Evolutionary conservation across 2,888 invertebrate genomes (phyloP), one percentile per base, ranked within the genome.

Genomic region (Drosophila nigricruria): DNA sequence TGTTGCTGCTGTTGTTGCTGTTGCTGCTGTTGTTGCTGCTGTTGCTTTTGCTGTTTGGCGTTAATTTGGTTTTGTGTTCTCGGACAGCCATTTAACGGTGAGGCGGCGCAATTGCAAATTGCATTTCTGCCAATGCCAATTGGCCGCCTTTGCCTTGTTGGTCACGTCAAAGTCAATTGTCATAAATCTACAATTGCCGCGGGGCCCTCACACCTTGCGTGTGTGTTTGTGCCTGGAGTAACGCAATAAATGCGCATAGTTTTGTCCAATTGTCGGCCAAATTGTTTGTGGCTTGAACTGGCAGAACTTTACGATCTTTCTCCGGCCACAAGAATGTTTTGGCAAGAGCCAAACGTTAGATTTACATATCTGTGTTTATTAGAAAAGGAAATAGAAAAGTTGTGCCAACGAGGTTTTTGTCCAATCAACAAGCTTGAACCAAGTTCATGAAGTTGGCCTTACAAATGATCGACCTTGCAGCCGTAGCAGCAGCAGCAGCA

Each of bases 51-150:
- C 25, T 66, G 52, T 10, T 60, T 65, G 82, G 84, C 88, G 84
- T 88, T 84, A 88, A 84, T 84, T 84, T 84, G 88, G 86, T 88
- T 88, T 88, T 80, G 80, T 82, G 73, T 82, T 78, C 85, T 82
- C 59, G 66, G 64, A 65, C 70, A 65, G 73, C 78, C 84, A 89
- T 86, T 86, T 86, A 86, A 86, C 86, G 86, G 86, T 89, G 73
- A 34, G 69, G 53, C 58, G 59, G 78, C 73, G 78, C 78, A 83
- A 86, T 87, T 79, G 89, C 79, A 89, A 86, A 86, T 86, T 86
- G 87, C 89, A 87, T 83, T 77, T 66, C 62, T 36, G 62, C 57
- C 49, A 58, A 54, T 23, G 47, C 64, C 58, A 68, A 75, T 74
- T 70, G 70, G 64, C 43, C 54, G 63, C 56, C 67, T 65, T 40